phyloP scores from a whole-genome alignment of 92 coral and sea anemone genomes.

The Chrysogorgia sp. region DNA sequence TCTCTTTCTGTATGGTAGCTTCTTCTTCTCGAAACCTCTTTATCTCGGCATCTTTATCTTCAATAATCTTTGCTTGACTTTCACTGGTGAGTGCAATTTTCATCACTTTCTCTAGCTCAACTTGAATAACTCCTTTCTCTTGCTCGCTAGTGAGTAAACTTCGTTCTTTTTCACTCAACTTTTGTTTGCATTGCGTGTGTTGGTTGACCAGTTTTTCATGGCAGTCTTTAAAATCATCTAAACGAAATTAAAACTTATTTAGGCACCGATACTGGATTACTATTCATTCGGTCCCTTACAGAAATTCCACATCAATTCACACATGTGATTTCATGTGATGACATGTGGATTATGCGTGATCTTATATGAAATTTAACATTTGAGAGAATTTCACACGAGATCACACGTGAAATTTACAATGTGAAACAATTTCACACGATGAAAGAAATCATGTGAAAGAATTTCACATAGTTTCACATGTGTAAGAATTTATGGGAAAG shows the following conservation, averaged over 20 bases:
- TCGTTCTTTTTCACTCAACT: slow-evolving; percentile 18
- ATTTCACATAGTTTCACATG: too few relatives aligned
- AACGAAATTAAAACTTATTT: neutral
- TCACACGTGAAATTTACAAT: too few relatives aligned
- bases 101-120: neutral
- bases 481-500: too few relatives aligned
- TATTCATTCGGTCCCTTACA: too few relatives aligned
- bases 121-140: slow-evolving; percentile 6
- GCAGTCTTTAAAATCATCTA: slow-evolving; percentile 9
- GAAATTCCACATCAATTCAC: too few relatives aligned
- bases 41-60: slow-evolving; percentile 22
- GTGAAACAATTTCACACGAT: too few relatives aligned
- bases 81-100: neutral
- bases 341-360: too few relatives aligned
- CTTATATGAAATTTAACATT: too few relatives aligned
- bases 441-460: too few relatives aligned
- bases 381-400: too few relatives aligned
- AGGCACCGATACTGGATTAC: too few relatives aligned
- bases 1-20: slow-evolving; percentile 22
- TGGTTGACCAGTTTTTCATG: neutral
- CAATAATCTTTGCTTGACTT: neutral
- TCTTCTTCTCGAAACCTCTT: slow-evolving; percentile 9
- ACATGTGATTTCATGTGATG: too few relatives aligned
- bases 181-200: neutral
- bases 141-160: neutral